phyloP scores from a whole-genome alignment of 2,113 vertebrate species.

The Rana temporaria region DNA sequence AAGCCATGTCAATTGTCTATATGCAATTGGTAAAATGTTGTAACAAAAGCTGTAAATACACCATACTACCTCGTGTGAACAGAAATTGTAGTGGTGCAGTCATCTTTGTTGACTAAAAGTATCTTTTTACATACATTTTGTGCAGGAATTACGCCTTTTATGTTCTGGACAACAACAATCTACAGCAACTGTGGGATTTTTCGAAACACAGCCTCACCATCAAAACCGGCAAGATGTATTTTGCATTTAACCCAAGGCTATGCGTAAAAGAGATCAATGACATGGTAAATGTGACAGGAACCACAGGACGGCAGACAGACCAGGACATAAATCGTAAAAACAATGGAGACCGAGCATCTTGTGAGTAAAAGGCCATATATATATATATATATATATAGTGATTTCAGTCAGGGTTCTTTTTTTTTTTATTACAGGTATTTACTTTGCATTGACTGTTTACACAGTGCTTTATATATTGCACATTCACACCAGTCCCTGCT shows the following conservation, averaged over 20 bases:
- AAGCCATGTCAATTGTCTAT: no score
- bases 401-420: no score
- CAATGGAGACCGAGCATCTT: constrained; percentile 94
- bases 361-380: constrained; percentile 76
- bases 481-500: no score
- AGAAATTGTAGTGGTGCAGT: no score
- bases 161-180: constrained; percentile 91
- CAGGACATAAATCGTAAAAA: constrained; percentile 87
- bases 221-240: constrained; percentile 89
- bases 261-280: constrained; percentile 93
- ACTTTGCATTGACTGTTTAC: no score
- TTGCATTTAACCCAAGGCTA: constrained; percentile 92
- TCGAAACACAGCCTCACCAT: constrained; percentile 93
- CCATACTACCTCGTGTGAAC: no score
- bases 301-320: constrained; percentile 81
- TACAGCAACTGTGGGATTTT: constrained; percentile 97
- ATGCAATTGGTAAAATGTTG: no score
- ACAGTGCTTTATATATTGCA: no score
- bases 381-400: background rate
- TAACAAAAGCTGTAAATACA: no score
- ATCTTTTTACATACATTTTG: background rate
- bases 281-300: constrained; percentile 91
- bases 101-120: no score
- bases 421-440: no score
- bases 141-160: constrained; percentile 92